Evolutionary conservation across 1,140 invertebrate species (phyloP).

Genomic region (Drosophila pandora): DNA sequence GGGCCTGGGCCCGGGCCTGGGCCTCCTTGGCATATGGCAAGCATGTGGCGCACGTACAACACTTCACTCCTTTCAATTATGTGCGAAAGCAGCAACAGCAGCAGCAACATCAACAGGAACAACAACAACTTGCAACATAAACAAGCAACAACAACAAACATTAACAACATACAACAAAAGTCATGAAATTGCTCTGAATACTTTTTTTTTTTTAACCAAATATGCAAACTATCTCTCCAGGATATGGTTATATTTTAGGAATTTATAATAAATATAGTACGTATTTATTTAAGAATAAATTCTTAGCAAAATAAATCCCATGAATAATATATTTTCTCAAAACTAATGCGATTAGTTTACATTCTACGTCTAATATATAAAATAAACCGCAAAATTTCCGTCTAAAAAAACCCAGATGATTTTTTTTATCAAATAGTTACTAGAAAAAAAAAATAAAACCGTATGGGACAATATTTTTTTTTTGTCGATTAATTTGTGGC

Average conservation of each 20-base stretch:
- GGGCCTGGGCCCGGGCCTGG: constrained; percentile 3
- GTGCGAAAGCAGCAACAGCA: constrained; percentile 61
- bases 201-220: too few species aligned
- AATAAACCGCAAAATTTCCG: not conserved
- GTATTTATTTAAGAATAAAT: too few species aligned
- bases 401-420: not conserved
- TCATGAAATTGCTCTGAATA: constrained; percentile 16
- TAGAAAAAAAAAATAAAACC: not conserved
- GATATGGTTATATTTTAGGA: too few species aligned
- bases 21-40: constrained; percentile 68
- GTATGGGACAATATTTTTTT: constrained; percentile 17
- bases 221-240: too few species aligned
- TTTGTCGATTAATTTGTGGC: constrained; percentile 64
- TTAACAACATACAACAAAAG: not conserved
- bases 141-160: constrained; percentile 1
- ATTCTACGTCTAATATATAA: not conserved
- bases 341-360: not conserved
- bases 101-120: constrained; percentile 15
- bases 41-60: constrained; percentile 79
- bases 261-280: too few species aligned
- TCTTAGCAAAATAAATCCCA: not conserved
- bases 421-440: not conserved
- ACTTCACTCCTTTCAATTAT: constrained; percentile 80
- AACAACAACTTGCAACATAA: constrained; percentile 10
- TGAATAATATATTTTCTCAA: too few species aligned